Evolutionary conservation across 2,888 invertebrate genomes (phyloP).

Genomic region (Agelastica alni): DNA sequence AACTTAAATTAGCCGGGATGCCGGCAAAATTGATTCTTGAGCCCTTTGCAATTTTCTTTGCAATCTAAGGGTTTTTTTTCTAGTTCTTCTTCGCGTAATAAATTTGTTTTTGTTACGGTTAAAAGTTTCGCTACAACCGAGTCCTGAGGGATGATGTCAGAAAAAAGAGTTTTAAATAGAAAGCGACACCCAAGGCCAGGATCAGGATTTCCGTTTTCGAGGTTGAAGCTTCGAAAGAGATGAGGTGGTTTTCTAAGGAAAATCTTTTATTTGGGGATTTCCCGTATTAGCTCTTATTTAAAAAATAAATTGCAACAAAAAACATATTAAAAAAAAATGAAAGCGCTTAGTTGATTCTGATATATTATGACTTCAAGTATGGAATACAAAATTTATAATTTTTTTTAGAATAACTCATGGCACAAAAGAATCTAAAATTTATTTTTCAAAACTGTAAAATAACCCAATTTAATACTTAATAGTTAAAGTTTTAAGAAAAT

Average conservation of each 20-base stretch:
- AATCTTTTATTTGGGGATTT: not conserved
- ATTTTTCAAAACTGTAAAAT: too few species aligned
- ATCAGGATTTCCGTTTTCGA: conserved; percentile 4
- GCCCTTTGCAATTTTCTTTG: conserved; percentile 25
- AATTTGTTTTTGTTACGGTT: conserved; percentile 22
- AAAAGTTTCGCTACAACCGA: conserved; percentile 10
- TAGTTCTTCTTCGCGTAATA: conserved; percentile 16
- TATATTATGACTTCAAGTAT: too few species aligned
- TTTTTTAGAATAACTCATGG: too few species aligned
- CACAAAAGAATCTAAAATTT: too few species aligned
- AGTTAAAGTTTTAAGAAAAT: too few species aligned
- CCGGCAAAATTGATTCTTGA: conserved; percentile 28
- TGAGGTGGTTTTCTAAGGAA: not conserved
- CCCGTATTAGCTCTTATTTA: not conserved
- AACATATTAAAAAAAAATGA: too few species aligned
- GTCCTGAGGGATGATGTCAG: conserved; percentile 7
- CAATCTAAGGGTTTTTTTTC: conserved; percentile 18
- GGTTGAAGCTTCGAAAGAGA: not conserved
- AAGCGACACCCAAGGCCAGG: conserved; percentile 2
- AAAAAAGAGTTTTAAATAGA: conserved; percentile 12
- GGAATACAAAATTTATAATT: too few species aligned
- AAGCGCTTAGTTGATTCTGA: too few species aligned
- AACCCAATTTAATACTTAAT: too few species aligned
- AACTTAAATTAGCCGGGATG: conserved; percentile 25
- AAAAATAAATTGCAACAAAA: too few species aligned